Evolutionary conservation across 2,797 vertebrate genomes (phyloP).

Genomic region (Mus spretus): DNA sequence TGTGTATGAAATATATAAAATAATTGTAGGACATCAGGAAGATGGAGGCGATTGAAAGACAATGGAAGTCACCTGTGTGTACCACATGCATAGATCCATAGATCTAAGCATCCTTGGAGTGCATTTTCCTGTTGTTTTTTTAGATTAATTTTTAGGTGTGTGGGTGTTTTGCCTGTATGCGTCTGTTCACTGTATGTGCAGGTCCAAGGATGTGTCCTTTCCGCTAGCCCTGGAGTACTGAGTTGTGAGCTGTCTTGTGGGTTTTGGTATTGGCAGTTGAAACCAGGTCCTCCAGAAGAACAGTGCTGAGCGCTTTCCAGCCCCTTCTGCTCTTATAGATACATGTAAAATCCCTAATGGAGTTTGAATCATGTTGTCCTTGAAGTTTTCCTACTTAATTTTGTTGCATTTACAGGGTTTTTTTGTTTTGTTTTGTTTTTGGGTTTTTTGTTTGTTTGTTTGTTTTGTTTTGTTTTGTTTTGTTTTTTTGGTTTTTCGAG

Average conservation of each 20-base stretch:
- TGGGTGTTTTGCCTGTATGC: background rate
- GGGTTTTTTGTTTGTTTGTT: no score
- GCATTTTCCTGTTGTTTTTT: background rate
- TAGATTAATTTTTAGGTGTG: background rate
- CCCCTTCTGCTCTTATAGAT: background rate
- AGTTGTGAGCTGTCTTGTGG: background rate
- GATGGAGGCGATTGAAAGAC: background rate
- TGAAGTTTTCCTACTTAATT: background rate
- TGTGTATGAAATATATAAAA: background rate
- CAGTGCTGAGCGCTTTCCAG: background rate
- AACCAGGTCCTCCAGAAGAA: background rate
- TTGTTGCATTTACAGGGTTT: background rate
- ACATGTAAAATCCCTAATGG: background rate
- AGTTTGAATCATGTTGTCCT: background rate
- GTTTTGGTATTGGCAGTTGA: background rate
- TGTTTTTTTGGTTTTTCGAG: no score
- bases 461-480: no score
- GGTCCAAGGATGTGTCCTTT: background rate
- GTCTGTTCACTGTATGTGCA: background rate
- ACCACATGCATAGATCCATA: background rate
- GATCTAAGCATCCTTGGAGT: background rate
- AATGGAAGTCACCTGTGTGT: background rate
- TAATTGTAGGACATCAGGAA: background rate
- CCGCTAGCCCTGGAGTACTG: background rate
- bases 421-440: no score